Evolutionary conservation across 1,140 invertebrate species (phyloP), one percentile per base, ranked within the genome.

Genomic region (Myzus persicae): DNA sequence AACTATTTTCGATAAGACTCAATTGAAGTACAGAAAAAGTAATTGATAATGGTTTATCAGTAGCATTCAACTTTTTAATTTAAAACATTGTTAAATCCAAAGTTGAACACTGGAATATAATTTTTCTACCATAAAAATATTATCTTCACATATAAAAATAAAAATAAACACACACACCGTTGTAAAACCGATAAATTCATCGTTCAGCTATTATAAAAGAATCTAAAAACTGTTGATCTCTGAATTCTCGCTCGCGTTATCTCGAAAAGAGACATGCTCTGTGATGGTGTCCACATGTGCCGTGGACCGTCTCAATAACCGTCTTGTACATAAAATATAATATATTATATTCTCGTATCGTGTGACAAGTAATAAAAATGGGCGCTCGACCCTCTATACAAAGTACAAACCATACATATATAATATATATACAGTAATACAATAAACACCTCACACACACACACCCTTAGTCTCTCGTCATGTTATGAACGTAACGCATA

Each of bases 291-390:
- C 59, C 59, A 76, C n/a, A n/a, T 76, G 59, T 76, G 59, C 59
- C 59, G 31, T n/a, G n/a, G 31, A 18, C 59, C 59, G 31, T n/a
- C n/a, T 76, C 59, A n/a, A 76, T 76, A 76, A 76, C 31, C 59
- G n/a, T 76, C 59, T 76, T 67, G 18, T 18, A 67, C 5, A 67
- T n/a, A 76, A n/a, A 76, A n/a, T 76, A 31, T 59, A 67, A 67
- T 67, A 67, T 67, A 67, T 67, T 76, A 76, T 76, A 76, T 76
- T 76, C n/a, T 76, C 59, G 59, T 76, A n/a, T 76, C 31, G 59
- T 76, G n/a, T 18, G 59, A 76, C 59, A 14, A 76, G 59, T 76
- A 76, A 76, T 76, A 76, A 76, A 76, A 76, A 76, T n/a, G 59
- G 59, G 59, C 31, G 31, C 59, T 76, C 59, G 31, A 76, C 59